A percentile compares a stretch with the other conserved stretches of the same genome.
Conservation (phyloP, 1,140 invertebrate species). For the Zaprionus gabonicus region DNA sequence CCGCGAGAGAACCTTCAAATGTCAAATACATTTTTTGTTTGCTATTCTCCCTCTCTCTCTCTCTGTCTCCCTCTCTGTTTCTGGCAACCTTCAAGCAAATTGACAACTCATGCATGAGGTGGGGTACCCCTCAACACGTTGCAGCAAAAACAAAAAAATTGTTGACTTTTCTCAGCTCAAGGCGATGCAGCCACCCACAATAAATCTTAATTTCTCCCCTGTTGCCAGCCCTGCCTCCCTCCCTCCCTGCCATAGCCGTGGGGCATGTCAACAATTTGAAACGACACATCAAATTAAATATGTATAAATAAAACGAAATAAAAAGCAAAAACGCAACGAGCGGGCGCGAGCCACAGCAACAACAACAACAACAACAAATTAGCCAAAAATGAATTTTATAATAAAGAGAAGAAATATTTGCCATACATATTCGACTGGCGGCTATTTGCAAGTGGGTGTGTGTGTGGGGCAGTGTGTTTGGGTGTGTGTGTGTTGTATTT, state of each 20-base stretch:
- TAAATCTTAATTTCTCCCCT: conserved; percentile 72
- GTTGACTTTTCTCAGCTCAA: conserved; percentile 23
- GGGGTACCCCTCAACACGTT: conserved; percentile 5
- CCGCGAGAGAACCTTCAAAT: conserved; percentile 51
- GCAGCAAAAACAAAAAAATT: neutral
- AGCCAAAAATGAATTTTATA: conserved; percentile 48
- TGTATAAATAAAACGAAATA: conserved; percentile 63
- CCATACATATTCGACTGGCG: conserved; percentile 3
- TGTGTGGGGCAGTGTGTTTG: neutral
- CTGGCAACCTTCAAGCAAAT: conserved; percentile 49
- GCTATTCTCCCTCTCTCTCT: neutral
- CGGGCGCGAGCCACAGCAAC: conserved; percentile 9
- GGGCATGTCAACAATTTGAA: conserved; percentile 57
- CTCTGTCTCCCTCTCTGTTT: neutral
- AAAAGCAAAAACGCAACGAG: conserved; percentile 10
- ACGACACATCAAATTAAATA: conserved; percentile 81
- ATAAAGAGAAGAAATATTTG: conserved; percentile 34
- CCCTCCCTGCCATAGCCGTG: neutral
- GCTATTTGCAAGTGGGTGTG: conserved; percentile 28
- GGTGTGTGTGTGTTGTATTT: neutral
- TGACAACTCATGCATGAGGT: conserved; percentile 54
- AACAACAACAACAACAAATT: conserved; percentile 39
- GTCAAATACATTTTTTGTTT: conserved; percentile 50
- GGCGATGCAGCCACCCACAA: conserved; percentile 66
- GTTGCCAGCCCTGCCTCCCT: neutral